These are phyloP conservation scores for Drosophila nr. perissopoda DNA, from an alignment of 2,888 invertebrate species.

Conservation along the genomic window DNA sequence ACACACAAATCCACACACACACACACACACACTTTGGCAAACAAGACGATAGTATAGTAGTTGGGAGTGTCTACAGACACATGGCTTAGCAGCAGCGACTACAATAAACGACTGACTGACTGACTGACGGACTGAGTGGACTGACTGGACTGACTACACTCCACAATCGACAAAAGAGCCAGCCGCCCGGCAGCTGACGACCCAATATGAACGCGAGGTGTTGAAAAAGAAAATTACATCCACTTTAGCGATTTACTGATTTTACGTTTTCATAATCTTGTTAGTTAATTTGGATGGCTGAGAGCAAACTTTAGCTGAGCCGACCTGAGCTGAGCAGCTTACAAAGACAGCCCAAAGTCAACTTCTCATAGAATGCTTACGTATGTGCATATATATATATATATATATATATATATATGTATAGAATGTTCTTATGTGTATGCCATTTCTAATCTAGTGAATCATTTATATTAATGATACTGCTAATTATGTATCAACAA, in stretches of 20 bases:
- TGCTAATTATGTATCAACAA: background rate
- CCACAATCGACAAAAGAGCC: constrained; percentile 64
- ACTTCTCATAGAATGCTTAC: background rate
- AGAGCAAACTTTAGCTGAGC: constrained; percentile 39
- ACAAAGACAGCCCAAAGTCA: background rate
- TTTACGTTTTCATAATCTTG: constrained; percentile 83
- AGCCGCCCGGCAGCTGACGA: constrained; percentile 75
- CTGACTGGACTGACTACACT: constrained; percentile 25
- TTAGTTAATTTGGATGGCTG: constrained; percentile 80
- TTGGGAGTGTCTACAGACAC: constrained; percentile 60
- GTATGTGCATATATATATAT: background rate
- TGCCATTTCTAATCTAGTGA: background rate
- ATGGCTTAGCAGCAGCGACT: constrained; percentile 60
- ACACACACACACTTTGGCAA: constrained; percentile 24
- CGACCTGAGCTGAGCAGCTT: background rate
- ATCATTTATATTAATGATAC: background rate
- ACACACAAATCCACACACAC: background rate
- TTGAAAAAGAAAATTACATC: constrained; percentile 85
- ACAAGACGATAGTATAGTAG: constrained; percentile 60
- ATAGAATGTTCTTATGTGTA: background rate
- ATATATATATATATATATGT: background rate
- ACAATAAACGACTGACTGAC: constrained; percentile 55
- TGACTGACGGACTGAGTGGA: constrained; percentile 3
- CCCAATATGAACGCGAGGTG: constrained; percentile 82
- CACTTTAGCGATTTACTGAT: constrained; percentile 84